phyloP scores from a whole-genome alignment of 2,113 vertebrate species.

The Lasiurus cinereus region DNA sequence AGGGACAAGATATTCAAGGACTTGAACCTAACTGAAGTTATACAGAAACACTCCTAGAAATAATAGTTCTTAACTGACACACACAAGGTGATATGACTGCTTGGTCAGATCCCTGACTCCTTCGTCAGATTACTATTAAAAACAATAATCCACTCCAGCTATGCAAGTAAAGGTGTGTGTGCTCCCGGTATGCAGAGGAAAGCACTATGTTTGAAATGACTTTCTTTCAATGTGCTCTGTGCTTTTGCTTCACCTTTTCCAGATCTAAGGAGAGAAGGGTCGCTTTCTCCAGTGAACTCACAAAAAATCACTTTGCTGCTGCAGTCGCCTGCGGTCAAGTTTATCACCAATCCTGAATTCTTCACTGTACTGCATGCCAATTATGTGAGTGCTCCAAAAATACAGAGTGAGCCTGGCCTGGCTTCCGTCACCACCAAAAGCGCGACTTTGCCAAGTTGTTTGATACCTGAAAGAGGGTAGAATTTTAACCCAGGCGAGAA shows the following conservation, averaged over 20 bases:
- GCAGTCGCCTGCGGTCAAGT: constrained; percentile 98
- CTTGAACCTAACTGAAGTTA: neutral
- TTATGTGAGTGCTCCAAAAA: constrained; percentile 91
- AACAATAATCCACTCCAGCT: neutral
- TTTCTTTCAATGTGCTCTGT: neutral
- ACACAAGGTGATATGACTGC: neutral
- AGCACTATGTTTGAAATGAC: neutral
- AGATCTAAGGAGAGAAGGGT: constrained; percentile 93
- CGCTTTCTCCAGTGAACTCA: constrained; percentile 93
- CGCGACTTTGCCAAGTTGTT: neutral
- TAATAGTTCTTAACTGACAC: neutral
- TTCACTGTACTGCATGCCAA: constrained; percentile 98
- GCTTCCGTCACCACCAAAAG: neutral
- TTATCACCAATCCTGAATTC: constrained; percentile 98
- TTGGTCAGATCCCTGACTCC: neutral
- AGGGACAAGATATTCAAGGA: neutral
- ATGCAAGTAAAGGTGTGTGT: neutral
- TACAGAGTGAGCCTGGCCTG: neutral
- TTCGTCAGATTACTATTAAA: neutral
- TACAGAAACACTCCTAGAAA: neutral
- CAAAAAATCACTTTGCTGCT: constrained; percentile 96
- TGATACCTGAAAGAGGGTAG: neutral
- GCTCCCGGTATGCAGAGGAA: neutral
- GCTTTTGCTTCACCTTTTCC: constrained; percentile 69
- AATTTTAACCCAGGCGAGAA: neutral